These are phyloP conservation scores for Apostichopus leukothele DNA, from an alignment of 53 echinoderm and acorn worm genomes.

Conservation along the genomic window DNA sequence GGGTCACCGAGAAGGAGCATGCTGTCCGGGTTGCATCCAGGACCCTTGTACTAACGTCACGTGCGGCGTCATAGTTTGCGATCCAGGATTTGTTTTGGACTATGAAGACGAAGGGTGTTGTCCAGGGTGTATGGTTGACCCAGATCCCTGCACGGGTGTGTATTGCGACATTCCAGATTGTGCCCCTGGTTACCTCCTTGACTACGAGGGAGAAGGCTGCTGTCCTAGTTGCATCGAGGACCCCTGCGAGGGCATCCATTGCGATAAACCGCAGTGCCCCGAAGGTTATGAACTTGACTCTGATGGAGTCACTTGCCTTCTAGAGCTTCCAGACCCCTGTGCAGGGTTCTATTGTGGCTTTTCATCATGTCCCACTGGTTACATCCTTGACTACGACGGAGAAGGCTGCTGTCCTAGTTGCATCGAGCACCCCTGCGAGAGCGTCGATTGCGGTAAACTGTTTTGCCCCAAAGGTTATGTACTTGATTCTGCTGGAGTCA, in stretches of 20 bases:
- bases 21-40: background rate
- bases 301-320: background rate
- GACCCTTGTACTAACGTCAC: background rate
- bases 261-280: background rate
- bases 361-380: background rate
- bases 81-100: slow-evolving; percentile 1
- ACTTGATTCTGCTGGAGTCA: background rate
- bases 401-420: slow-evolving; percentile 8
- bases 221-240: background rate
- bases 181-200: background rate
- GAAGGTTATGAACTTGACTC: background rate
- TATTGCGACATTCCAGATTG: slow-evolving; percentile 15
- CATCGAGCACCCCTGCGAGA: background rate
- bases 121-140: background rate
- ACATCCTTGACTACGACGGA: background rate
- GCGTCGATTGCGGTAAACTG: background rate
- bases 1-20: slow-evolving; percentile 2
- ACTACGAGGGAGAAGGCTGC: slow-evolving; percentile 27
- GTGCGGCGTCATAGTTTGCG: background rate
- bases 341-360: slow-evolving; percentile 6
- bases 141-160: slow-evolving; percentile 9
- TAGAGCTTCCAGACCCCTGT: background rate
- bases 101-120: background rate
- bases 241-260: background rate
- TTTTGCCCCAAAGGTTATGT: background rate